These are phyloP conservation scores for Pseudoatta argentina DNA, from an alignment of 1,140 invertebrate species.

Conservation along the genomic window DNA sequence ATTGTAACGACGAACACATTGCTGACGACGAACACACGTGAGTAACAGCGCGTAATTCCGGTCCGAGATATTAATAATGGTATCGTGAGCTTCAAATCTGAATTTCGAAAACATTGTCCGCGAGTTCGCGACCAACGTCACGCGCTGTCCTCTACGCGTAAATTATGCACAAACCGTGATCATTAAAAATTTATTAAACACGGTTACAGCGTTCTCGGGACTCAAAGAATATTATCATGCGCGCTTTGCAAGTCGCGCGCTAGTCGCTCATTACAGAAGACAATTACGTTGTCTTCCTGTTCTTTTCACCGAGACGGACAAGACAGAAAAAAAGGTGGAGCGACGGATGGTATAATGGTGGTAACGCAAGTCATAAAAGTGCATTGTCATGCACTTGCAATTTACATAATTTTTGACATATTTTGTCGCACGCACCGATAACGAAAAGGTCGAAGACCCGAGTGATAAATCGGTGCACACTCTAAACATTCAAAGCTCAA, in stretches of 20 bases:
- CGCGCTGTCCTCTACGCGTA: background rate
- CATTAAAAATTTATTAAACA: constrained; percentile 58
- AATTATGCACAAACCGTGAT: constrained; percentile 35
- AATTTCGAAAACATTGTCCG: constrained; percentile 31
- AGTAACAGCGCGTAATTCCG: constrained; percentile 45
- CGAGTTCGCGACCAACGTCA: background rate
- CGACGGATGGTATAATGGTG: background rate
- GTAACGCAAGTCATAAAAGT: background rate
- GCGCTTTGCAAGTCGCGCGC: background rate
- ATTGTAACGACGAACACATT: constrained; percentile 39
- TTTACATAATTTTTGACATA: background rate
- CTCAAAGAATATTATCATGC: constrained; percentile 23
- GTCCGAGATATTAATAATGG: constrained; percentile 44
- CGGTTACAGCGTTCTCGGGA: background rate
- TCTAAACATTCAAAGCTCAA: background rate
- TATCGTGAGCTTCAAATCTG: constrained; percentile 36
- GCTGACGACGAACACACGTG: constrained; percentile 20
- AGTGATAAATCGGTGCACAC: background rate
- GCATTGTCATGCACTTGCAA: background rate
- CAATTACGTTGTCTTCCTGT: constrained; percentile 24
- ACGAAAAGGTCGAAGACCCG: background rate
- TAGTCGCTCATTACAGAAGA: constrained; percentile 33
- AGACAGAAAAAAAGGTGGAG: background rate
- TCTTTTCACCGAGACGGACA: background rate
- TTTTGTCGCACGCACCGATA: background rate